phyloP scores from a whole-genome alignment of 2,888 invertebrate species.

The Mechanitis mazaeus region DNA sequence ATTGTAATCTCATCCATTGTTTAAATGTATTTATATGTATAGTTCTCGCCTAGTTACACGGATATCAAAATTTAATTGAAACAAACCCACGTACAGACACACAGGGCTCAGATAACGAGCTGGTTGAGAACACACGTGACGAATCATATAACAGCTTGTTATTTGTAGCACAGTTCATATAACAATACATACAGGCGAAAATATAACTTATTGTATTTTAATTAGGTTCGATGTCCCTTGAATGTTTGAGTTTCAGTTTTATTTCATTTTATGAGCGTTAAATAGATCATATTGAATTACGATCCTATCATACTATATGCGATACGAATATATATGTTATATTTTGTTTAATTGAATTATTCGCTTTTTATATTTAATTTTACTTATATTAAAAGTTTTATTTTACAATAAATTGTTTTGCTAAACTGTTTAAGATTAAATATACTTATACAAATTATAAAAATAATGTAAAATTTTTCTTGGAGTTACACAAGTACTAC shows the following conservation, averaged over 20 bases:
- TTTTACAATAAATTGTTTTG: too few species aligned
- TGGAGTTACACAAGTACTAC: too few species aligned
- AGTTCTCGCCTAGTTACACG: too few species aligned
- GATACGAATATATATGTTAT: background rate
- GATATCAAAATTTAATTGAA: conserved; percentile 4
- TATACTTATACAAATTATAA: too few species aligned
- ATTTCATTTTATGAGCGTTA: conserved; percentile 15
- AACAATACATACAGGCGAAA: conserved; percentile 13
- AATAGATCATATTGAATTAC: conserved; percentile 26
- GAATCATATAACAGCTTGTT: conserved; percentile 28
- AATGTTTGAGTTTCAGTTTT: conserved; percentile 3
- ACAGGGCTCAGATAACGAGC: conserved; percentile 20
- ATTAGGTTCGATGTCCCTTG: conserved; percentile 1
- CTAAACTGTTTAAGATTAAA: too few species aligned
- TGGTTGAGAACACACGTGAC: conserved; percentile 25
- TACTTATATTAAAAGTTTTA: too few species aligned
- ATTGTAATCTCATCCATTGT: too few species aligned
- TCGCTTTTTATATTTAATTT: background rate
- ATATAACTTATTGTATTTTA: background rate
- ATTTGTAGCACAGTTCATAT: conserved; percentile 28
- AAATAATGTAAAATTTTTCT: too few species aligned
- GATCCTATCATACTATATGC: background rate
- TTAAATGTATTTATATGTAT: too few species aligned
- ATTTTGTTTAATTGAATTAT: background rate
- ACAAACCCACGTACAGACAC: conserved; percentile 3